These are phyloP conservation scores for Nasonia oneida DNA, from an alignment of 2,888 invertebrate genomes.

Conservation along the genomic window DNA sequence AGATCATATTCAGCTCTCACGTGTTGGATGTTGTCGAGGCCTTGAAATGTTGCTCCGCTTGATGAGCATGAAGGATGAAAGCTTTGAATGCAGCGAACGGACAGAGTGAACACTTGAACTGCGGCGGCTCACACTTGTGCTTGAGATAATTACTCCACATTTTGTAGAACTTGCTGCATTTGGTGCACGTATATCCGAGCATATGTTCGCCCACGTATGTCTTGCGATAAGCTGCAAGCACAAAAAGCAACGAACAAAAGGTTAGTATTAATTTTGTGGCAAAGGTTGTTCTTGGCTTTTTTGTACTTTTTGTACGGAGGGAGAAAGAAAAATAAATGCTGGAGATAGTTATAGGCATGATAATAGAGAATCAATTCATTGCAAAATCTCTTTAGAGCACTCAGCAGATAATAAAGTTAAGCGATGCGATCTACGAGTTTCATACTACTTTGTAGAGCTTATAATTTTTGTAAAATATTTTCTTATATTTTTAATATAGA, in stretches of 20 bases:
- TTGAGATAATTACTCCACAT: constrained; percentile 79
- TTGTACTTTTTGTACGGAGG: background rate
- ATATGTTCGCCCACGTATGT: constrained; percentile 78
- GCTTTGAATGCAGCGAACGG: constrained; percentile 78
- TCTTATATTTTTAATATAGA: background rate
- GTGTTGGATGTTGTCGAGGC: constrained; percentile 75
- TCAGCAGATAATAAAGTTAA: constrained; percentile 51
- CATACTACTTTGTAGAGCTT: constrained; percentile 36
- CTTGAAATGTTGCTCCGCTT: constrained; percentile 78
- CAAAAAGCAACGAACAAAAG: constrained; percentile 59
- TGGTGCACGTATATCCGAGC: constrained; percentile 78
- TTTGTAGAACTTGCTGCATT: constrained; percentile 79
- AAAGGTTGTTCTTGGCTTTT: background rate
- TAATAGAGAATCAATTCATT: constrained; percentile 19
- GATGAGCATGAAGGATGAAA: constrained; percentile 78
- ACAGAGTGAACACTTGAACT: constrained; percentile 77
- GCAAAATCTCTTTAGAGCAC: constrained; percentile 39
- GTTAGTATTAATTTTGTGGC: constrained; percentile 26
- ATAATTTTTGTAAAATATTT: background rate
- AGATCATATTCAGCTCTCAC: constrained; percentile 59
- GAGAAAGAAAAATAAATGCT: constrained; percentile 5
- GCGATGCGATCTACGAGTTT: constrained; percentile 48
- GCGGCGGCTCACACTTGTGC: constrained; percentile 78
- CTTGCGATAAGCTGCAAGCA: constrained; percentile 78
- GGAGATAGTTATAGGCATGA: constrained; percentile 15